phyloP scores from a whole-genome alignment of 2,797 vertebrate genomes.

The Coccyzus lansbergi region DNA sequence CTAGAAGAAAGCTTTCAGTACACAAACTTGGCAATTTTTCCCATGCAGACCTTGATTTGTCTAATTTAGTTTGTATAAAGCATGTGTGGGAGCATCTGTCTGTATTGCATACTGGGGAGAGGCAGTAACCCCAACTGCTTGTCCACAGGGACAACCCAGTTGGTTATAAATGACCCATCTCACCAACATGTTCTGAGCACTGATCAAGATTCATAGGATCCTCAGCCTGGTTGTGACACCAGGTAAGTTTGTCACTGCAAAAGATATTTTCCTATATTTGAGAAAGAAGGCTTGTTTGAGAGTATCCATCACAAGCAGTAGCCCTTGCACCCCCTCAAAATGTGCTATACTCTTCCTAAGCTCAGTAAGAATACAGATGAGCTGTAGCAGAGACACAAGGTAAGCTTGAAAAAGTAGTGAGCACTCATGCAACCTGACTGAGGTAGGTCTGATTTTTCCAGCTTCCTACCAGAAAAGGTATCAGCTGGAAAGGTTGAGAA shows the following conservation, averaged over 20 bases:
- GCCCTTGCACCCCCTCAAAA: not conserved
- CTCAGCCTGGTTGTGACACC: not conserved
- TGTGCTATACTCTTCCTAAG: not conserved
- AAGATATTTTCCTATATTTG: not conserved
- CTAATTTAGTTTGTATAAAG: not conserved
- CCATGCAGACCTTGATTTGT: not conserved
- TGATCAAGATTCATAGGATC: not conserved
- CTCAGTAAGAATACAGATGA: not conserved
- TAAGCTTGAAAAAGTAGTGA: not conserved
- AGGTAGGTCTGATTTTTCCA: not conserved
- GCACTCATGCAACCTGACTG: not conserved
- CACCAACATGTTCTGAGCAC: fast-evolving
- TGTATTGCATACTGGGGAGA: not conserved
- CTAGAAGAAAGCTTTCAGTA: not conserved
- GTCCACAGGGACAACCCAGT: not conserved
- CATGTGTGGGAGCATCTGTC: fast-evolving
- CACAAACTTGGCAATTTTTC: not conserved
- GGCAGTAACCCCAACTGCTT: not conserved
- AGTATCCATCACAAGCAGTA: not conserved
- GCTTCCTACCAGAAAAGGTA: not conserved
- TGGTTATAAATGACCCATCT: fast-evolving
- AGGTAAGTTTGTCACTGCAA: not conserved
- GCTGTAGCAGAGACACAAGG: not conserved
- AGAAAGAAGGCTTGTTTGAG: not conserved
- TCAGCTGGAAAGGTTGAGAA: not conserved